These are phyloP conservation scores for Callinectes sapidus DNA, from an alignment of 2,888 invertebrate species.

Conservation along the genomic window DNA sequence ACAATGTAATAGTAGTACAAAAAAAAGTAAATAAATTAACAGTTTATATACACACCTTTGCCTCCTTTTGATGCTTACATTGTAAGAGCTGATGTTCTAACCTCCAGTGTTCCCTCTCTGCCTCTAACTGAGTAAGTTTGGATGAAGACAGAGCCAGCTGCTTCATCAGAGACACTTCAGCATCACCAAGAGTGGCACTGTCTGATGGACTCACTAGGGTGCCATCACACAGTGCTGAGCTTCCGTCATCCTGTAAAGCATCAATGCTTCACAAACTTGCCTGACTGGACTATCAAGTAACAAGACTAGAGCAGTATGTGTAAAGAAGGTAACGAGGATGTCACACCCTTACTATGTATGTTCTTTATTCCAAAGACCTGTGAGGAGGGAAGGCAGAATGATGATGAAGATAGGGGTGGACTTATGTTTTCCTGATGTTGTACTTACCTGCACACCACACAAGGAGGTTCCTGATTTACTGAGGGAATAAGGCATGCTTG, in stretches of 20 bases:
- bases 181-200: constrained; percentile 25
- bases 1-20: not conserved
- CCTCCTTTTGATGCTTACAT: constrained; percentile 78
- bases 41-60: too few species aligned
- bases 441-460: constrained; percentile 31
- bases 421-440: not conserved
- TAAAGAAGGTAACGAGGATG: not conserved
- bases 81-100: constrained; percentile 84
- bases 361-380: not conserved
- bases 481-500: constrained; percentile 51
- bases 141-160: constrained; percentile 71
- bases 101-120: constrained; percentile 85
- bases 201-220: constrained; percentile 50
- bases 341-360: not conserved
- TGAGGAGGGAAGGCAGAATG: not conserved
- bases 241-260: constrained; percentile 46
- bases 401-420: not conserved
- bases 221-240: constrained; percentile 38
- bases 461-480: constrained; percentile 43
- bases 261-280: not conserved
- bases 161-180: constrained; percentile 62
- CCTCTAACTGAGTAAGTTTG: constrained; percentile 77
- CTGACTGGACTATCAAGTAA: too few species aligned
- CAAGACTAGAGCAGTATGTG: not conserved
- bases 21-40: too few species aligned